Evolutionary conservation across 2,113 vertebrate genomes (phyloP).

Genomic region (Thryonomys swinderianus): DNA sequence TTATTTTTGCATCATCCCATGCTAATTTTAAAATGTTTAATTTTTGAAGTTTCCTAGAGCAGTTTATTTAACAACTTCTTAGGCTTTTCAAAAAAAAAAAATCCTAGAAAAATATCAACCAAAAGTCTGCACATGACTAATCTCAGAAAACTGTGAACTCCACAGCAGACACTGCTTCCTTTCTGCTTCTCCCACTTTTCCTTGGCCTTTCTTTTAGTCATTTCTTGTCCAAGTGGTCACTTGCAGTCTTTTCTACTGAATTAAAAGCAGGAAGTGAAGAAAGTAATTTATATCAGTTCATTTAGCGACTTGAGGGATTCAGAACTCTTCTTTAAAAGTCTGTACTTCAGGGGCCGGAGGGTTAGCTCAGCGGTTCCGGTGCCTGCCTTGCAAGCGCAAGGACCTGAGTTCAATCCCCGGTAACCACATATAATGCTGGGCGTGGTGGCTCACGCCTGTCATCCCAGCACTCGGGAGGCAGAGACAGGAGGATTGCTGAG

Average conservation of each 20-base stretch:
- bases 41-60: background rate
- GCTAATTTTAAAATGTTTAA: constrained; percentile 49
- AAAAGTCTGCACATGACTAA: background rate
- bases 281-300: background rate
- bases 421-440: too few species aligned
- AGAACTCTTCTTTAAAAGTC: constrained; percentile 6
- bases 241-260: background rate
- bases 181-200: background rate
- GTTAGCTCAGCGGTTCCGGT: too few species aligned
- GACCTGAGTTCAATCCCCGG: too few species aligned
- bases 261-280: background rate
- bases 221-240: background rate
- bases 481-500: too few species aligned
- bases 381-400: too few species aligned
- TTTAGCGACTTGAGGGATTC: background rate
- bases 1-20: background rate
- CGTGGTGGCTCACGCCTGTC: too few species aligned
- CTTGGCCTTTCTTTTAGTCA: background rate
- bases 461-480: too few species aligned
- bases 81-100: background rate
- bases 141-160: background rate
- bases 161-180: background rate
- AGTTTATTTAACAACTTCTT: constrained; percentile 22
- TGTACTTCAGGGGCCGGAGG: too few species aligned
- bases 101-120: background rate